Conservation (phyloP, 2,113 vertebrate genomes). For the Microcebus ravelobensis region DNA sequence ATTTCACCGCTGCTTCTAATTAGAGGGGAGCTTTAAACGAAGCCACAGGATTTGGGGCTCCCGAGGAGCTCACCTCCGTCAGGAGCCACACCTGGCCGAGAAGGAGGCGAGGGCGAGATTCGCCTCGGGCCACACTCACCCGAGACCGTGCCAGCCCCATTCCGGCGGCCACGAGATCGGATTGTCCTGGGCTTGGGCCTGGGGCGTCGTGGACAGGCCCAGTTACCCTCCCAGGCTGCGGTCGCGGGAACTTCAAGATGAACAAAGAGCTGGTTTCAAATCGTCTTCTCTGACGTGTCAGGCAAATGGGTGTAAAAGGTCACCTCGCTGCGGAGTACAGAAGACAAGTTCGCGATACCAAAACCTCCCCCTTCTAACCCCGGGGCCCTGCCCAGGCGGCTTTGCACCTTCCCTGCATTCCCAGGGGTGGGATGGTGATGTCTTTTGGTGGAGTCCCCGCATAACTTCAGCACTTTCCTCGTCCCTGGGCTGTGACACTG, state of each 20-base stretch:
- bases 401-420: neutral
- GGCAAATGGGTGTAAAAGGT: slow-evolving; percentile 57
- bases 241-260: neutral
- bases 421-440: no score
- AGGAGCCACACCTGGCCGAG: slow-evolving; percentile 62
- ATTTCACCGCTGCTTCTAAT: slow-evolving; percentile 73
- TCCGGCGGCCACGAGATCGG: neutral
- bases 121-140: neutral
- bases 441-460: neutral
- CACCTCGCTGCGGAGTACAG: neutral
- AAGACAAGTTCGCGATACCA: neutral
- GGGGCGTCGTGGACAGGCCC: neutral
- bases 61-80: neutral
- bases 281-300: slow-evolving; percentile 7
- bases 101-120: neutral
- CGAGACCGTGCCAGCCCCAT: neutral
- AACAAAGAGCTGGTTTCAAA: slow-evolving; percentile 57
- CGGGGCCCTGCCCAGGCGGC: neutral
- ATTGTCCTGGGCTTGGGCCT: neutral
- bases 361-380: neutral
- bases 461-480: neutral
- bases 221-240: neutral
- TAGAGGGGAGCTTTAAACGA: slow-evolving; percentile 71
- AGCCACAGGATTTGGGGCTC: slow-evolving; percentile 66
- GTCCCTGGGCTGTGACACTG: neutral